phyloP scores from a whole-genome alignment of 92 coral and sea anemone species.

The Pocillopora grandis region DNA sequence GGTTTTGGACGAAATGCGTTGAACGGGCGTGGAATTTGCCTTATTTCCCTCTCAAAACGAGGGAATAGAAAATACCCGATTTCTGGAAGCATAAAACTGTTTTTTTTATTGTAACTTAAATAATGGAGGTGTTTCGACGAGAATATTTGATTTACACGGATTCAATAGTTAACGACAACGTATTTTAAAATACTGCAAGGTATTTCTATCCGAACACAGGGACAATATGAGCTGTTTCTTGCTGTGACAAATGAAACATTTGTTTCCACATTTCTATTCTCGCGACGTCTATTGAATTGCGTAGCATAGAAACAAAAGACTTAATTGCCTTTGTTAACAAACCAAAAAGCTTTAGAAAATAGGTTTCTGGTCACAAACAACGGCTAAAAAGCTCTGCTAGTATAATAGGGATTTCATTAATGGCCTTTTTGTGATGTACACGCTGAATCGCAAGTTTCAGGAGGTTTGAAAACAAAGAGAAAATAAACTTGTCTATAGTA shows the following conservation, averaged over 20 bases:
- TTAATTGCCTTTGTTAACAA: constrained; percentile 49
- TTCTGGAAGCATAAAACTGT: background rate
- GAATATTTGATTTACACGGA: background rate
- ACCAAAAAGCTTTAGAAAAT: constrained; percentile 36
- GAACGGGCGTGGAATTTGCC: too few relatives aligned
- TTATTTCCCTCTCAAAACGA: background rate
- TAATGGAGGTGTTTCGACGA: background rate
- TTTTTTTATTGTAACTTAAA: background rate
- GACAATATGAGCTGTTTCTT: background rate
- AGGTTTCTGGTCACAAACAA: constrained; percentile 37
- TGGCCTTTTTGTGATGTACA: background rate
- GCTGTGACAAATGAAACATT: constrained; percentile 1
- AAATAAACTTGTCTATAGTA: background rate
- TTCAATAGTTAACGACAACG: background rate
- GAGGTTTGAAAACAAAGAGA: background rate
- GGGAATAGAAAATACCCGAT: background rate
- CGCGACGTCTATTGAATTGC: constrained; percentile 33
- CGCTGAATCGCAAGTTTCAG: constrained; percentile 3
- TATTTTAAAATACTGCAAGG: constrained; percentile 19
- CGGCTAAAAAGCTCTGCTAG: constrained; percentile 21
- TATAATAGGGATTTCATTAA: constrained; percentile 13
- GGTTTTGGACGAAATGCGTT: too few relatives aligned
- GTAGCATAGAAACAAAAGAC: constrained; percentile 42
- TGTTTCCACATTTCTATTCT: constrained; percentile 43
- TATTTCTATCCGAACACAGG: constrained; percentile 1